Base-by-base conservation (phyloP, 2,113 vertebrate species). In the Girardinichthys multiradiatus region DNA sequence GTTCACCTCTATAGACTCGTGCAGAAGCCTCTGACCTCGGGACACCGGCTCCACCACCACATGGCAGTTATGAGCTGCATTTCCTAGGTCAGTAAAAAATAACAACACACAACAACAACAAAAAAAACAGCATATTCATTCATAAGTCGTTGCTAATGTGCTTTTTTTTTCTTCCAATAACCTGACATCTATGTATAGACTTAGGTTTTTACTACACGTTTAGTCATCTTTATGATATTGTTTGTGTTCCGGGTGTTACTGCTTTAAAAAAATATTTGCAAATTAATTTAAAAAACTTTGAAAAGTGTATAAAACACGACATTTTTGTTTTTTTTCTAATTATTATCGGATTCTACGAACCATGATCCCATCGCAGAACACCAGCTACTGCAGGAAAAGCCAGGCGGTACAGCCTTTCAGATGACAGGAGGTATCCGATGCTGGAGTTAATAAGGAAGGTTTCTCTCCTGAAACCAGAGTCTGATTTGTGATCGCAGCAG, bases 11-110 rank as follows among this genome's bases (percentile, higher is more conserved):
- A 96, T 79, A 26, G 92, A 91, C 74, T 87, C 86, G 6, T 70
- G 82, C 42, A 95, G 91, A 1, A 70, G 76, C 58, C 77, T 92
- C 87, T 96, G 96, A 76, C 92, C 88, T 85, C 93, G 64, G 7
- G 93, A 90, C 45, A 98, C 70, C 0, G 97, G 95, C 81, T 97
- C 94, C 78, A 97, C 68, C 9, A 51, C 75, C 37, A 99, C 90
- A 0, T 74, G 57, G 86, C 95, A 97, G 58, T 87, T 91, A 72
- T 92, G 90, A 59, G n/a, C 66, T 42, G 59, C 58, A 15, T 82
- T 75, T 64, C 72, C 93, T 94, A 76, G 28, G 62, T 35, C 74
- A 26, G 28, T 26, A 10, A 73, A 67, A 24, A 81, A 68, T 11
- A n/a, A 60, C 42, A 19, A 17, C 1, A 70, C 24, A 72, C 7